A percentile compares a stretch with the other conserved stretches of the same genome.
Evolutionary conservation across 1,140 invertebrate species (phyloP).

Genomic region (Aphelenchoides avenae): DNA sequence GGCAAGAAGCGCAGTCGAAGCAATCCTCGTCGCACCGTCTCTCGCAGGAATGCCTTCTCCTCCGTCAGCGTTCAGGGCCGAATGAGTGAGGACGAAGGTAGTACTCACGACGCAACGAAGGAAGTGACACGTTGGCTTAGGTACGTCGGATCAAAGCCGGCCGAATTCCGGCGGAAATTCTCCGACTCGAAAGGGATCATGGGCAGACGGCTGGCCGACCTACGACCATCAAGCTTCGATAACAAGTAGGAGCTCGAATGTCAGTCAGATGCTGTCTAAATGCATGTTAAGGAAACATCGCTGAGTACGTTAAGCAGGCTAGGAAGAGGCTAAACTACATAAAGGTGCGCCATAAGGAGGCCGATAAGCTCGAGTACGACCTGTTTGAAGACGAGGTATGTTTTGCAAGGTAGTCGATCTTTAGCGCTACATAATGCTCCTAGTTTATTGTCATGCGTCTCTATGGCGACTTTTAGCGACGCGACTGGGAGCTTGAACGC

Average conservation of each 20-base stretch:
- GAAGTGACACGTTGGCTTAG: too few species aligned
- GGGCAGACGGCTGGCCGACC: slow-evolving; percentile 19
- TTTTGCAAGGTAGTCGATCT: background rate
- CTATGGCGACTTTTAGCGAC: slow-evolving; percentile 45
- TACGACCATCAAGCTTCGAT: slow-evolving; percentile 34
- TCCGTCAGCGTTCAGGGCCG: too few species aligned
- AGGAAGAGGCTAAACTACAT: slow-evolving; percentile 45
- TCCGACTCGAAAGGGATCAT: slow-evolving; percentile 7
- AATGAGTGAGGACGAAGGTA: too few species aligned
- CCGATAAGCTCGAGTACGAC: slow-evolving; percentile 45
- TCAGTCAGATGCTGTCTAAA: too few species aligned
- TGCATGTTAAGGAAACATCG: slow-evolving; percentile 39
- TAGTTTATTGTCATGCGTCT: slow-evolving; percentile 1
- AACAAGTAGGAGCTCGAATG: slow-evolving; percentile 31
- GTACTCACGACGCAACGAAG: too few species aligned
- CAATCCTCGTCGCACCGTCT: too few species aligned
- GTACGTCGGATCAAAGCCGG: too few species aligned
- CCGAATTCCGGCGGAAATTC: slow-evolving; percentile 10
- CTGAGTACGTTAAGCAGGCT: slow-evolving; percentile 50
- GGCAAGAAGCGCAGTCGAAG: too few species aligned
- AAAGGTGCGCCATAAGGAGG: slow-evolving; percentile 40
- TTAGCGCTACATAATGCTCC: too few species aligned
- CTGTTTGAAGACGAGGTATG: slow-evolving; percentile 47
- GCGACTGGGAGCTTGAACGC: slow-evolving; percentile 56
- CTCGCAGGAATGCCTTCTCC: too few species aligned